Conservation (phyloP, 2,888 invertebrate species). For the Pollenia labialis region DNA sequence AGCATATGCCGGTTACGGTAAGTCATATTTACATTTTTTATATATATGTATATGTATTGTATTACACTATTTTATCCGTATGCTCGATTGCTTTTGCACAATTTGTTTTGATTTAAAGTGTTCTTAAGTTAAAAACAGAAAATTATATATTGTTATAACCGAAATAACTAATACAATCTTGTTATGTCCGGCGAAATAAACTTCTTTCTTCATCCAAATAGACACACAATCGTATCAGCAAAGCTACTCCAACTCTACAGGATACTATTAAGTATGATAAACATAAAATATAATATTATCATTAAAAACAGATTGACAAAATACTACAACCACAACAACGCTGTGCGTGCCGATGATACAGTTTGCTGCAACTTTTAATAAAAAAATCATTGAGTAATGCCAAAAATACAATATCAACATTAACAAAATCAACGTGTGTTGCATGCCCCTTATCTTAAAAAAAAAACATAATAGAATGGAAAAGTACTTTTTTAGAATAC, state of each 20-base stretch:
- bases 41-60: neutral
- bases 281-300: constrained; percentile 2
- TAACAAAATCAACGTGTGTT: constrained; percentile 40
- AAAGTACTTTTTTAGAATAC: constrained; percentile 34
- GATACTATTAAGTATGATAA: constrained; percentile 81
- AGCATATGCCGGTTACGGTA: constrained; percentile 84
- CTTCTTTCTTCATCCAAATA: constrained; percentile 59
- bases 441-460: constrained; percentile 47
- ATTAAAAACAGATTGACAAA: constrained; percentile 66
- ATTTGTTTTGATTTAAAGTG: neutral
- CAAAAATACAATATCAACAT: constrained; percentile 39
- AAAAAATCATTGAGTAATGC: constrained; percentile 60
- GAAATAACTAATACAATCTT: constrained; percentile 23
- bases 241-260: constrained; percentile 83
- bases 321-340: constrained; percentile 49
- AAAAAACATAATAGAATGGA: constrained; percentile 20
- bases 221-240: constrained; percentile 83
- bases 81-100: neutral
- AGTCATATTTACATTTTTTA: constrained; percentile 72
- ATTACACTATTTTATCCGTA: neutral
- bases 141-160: neutral
- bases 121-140: neutral
- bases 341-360: constrained; percentile 68
- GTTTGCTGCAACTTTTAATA: constrained; percentile 64
- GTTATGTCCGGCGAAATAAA: constrained; percentile 49